phyloP scores from a whole-genome alignment of 2,888 invertebrate species.

The Acronicta alni region DNA sequence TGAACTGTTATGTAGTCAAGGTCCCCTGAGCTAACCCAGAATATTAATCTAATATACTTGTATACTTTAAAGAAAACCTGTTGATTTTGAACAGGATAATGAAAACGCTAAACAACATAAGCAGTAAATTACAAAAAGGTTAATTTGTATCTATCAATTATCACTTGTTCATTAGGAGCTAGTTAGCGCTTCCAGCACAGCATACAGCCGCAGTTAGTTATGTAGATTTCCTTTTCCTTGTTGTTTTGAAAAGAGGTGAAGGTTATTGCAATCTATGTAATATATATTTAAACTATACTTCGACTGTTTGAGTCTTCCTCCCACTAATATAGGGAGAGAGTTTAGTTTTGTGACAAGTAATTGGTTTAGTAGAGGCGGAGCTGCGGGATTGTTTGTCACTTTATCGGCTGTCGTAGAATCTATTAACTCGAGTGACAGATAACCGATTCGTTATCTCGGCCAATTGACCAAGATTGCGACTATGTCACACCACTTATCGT shows the following conservation, averaged over 20 bases:
- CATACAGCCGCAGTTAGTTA: background rate
- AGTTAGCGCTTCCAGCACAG: slow-evolving; percentile 28
- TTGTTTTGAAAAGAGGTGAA: slow-evolving; percentile 22
- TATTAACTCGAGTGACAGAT: slow-evolving; percentile 55
- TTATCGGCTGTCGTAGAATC: slow-evolving; percentile 42
- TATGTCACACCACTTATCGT: slow-evolving; percentile 25
- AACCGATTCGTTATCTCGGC: slow-evolving; percentile 49
- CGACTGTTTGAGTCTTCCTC: background rate
- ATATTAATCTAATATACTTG: background rate
- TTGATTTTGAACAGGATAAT: slow-evolving; percentile 8
- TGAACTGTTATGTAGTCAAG: too few relatives aligned
- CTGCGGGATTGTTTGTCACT: slow-evolving; percentile 28
- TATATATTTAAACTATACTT: background rate
- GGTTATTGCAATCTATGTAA: slow-evolving; percentile 1
- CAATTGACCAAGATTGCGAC: slow-evolving; percentile 51
- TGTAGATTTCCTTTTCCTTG: slow-evolving; percentile 43
- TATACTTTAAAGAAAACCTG: background rate
- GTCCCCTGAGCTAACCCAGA: too few relatives aligned
- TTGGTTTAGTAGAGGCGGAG: slow-evolving; percentile 1
- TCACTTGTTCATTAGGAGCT: slow-evolving; percentile 38
- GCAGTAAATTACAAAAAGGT: slow-evolving; percentile 1
- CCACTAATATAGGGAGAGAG: background rate
- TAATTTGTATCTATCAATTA: slow-evolving; percentile 30
- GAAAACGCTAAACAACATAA: background rate
- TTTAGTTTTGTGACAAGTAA: background rate